These are phyloP conservation scores for Nowickia ferox DNA, from an alignment of 2,888 invertebrate genomes.

Conservation along the genomic window DNA sequence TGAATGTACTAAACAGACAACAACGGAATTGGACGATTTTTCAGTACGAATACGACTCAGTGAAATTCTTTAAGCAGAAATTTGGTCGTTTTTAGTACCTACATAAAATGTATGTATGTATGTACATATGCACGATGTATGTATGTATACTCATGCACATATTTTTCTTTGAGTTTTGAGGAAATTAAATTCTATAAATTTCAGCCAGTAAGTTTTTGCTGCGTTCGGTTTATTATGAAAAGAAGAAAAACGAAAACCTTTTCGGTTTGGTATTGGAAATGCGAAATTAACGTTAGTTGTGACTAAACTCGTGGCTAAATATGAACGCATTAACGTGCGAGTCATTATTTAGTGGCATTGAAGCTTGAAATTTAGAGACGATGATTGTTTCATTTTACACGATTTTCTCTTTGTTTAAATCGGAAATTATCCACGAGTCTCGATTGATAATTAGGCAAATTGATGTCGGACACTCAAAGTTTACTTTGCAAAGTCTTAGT, in stretches of 20 bases:
- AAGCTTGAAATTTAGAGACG: slow-evolving; percentile 23
- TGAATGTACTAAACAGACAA: slow-evolving; percentile 46
- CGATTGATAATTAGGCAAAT: slow-evolving; percentile 16
- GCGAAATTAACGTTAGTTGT: slow-evolving; percentile 47
- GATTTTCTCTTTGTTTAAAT: slow-evolving; percentile 17
- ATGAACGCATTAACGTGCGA: slow-evolving; percentile 48
- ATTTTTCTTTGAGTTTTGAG: slow-evolving; percentile 35
- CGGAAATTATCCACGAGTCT: background rate
- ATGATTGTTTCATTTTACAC: slow-evolving; percentile 36
- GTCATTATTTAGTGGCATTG: slow-evolving; percentile 48
- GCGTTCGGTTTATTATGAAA: slow-evolving; percentile 39
- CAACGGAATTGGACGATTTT: slow-evolving; percentile 36
- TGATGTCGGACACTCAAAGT: too few relatives aligned
- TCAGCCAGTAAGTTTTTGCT: slow-evolving; percentile 28
- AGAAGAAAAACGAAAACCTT: slow-evolving; percentile 16
- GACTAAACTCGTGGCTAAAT: slow-evolving; percentile 47
- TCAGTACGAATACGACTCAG: slow-evolving; percentile 59
- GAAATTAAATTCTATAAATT: slow-evolving; percentile 54
- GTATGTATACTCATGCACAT: background rate
- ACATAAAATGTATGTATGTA: background rate
- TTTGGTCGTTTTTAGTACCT: slow-evolving; percentile 8
- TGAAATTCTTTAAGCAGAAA: slow-evolving; percentile 59
- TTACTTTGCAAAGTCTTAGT: too few relatives aligned
- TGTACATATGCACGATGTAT: background rate
- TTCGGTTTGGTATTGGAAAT: slow-evolving; percentile 46